phyloP scores from a whole-genome alignment of 2,888 invertebrate genomes.

The Branchinecta sandiegonensis region DNA sequence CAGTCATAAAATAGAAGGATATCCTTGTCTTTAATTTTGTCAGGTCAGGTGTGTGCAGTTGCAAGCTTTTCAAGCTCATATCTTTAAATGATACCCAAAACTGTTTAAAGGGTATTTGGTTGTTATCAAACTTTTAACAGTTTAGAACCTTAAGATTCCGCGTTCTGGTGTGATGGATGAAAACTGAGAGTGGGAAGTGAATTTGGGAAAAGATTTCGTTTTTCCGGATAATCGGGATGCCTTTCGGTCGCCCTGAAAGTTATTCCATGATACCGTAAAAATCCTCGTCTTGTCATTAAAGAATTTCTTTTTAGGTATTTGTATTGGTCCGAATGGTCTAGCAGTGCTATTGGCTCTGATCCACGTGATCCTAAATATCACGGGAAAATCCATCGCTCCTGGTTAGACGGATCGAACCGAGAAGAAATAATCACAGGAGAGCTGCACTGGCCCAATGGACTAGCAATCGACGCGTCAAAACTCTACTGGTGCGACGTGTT shows the following conservation, averaged over 20 bases:
- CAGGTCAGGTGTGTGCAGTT: no score
- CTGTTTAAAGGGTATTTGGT: constrained; percentile 10
- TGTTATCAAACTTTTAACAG: no score
- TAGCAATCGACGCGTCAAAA: constrained; percentile 48
- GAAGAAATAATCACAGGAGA: constrained; percentile 40
- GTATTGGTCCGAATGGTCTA: constrained; percentile 62
- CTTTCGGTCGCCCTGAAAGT: no score
- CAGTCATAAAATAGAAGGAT: no score
- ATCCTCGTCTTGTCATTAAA: neutral
- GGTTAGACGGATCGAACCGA: constrained; percentile 56
- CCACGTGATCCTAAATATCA: constrained; percentile 25
- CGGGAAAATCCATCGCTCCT: constrained; percentile 51
- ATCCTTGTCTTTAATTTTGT: no score
- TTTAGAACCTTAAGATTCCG: no score
- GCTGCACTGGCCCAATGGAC: constrained; percentile 59
- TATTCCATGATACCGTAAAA: neutral
- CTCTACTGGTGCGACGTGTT: constrained; percentile 60
- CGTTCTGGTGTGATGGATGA: no score
- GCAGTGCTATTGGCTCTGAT: constrained; percentile 33
- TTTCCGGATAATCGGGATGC: no score
- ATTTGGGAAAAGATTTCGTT: no score
- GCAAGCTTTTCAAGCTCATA: no score
- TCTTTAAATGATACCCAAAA: no score
- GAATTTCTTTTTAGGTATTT: neutral
- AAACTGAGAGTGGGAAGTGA: no score